Evolutionary conservation across 1,140 invertebrate genomes (phyloP), one percentile per base, ranked within the genome.

Genomic region (Homarus americanus): DNA sequence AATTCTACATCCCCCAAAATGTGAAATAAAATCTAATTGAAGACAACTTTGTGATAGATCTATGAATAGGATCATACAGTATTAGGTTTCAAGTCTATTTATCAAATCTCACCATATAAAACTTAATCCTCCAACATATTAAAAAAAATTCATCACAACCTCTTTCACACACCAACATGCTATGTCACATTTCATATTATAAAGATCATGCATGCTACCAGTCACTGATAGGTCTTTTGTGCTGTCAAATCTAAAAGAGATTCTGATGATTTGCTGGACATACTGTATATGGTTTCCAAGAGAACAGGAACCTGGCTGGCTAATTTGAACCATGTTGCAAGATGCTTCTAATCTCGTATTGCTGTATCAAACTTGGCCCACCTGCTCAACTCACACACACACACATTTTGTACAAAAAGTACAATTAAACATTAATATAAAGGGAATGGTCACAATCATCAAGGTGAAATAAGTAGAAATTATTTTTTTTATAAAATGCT

Each of bases 291-390:
- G 58, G 63, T 38, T 72, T 84, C 63, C 34, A 73, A 63, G 32
- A 63, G 34, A 87, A 32, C 63, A 73, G 66, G 66, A 49, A 89
- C 66, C 44, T 89, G 87, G 87, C 87, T 82, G 69, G 63, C 66
- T 36, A 69, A 73, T 89, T 89, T 80, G 79, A 89, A 82, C 87
- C 58, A 69, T 82, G 73, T 78, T 89, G 49, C 40, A 58, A 58
- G 63, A 82, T 82, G 66, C n/a, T 53, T 58, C 73, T 78, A 78
- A 87, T 78, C 58, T 53, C 53, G 41, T 82, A 73, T 89, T 89
- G 78, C 85, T 89, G 63, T 53, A 79, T 69, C 87, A 82, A 75
- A 89, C 87, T 82, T 82, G 66, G 87, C 78, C 79, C 87, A 89
- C 41, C 66, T 73, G 78, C 80, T 82, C 80, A 82, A n/a, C 58